phyloP scores from a whole-genome alignment of 2,888 invertebrate species.

The Drosophila vallismaia region DNA sequence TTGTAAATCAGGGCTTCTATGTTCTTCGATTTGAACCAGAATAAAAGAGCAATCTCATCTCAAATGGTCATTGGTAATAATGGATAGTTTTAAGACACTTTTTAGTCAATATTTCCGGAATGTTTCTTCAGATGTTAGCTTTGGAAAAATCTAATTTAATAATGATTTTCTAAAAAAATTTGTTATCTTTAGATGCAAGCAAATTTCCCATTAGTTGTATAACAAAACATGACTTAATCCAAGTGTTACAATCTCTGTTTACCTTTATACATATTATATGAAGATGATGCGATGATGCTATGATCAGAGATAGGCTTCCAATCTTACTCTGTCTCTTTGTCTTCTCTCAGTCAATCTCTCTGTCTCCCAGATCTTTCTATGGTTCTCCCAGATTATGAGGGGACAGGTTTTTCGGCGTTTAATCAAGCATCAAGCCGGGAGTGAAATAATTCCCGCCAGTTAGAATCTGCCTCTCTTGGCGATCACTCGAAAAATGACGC shows the following conservation, averaged over 20 bases:
- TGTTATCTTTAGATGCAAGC: background rate
- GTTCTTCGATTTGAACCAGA: no score
- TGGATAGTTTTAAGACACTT: no score
- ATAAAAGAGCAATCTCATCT: no score
- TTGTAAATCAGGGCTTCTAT: no score
- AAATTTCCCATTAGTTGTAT: background rate
- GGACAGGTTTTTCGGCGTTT: conserved; percentile 36
- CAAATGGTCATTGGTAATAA: no score
- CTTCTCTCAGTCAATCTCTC: background rate
- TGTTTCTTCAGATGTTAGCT: no score
- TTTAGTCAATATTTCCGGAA: no score
- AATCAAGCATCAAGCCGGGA: conserved; percentile 29
- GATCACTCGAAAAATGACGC: conserved; percentile 24
- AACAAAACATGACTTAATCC: background rate
- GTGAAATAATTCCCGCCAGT: conserved; percentile 48
- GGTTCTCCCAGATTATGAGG: background rate
- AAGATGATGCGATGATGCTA: conserved; percentile 7
- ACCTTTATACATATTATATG: conserved; percentile 7
- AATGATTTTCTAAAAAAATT: no score
- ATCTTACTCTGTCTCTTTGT: background rate
- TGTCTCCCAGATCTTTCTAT: background rate
- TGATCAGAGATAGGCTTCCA: background rate
- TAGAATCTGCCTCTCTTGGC: conserved; percentile 50
- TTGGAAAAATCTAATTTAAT: no score
- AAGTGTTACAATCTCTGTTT: conserved; percentile 4